These are phyloP conservation scores for Chlorodrepanis virens DNA, from an alignment of 2,113 vertebrate genomes.

Conservation along the genomic window DNA sequence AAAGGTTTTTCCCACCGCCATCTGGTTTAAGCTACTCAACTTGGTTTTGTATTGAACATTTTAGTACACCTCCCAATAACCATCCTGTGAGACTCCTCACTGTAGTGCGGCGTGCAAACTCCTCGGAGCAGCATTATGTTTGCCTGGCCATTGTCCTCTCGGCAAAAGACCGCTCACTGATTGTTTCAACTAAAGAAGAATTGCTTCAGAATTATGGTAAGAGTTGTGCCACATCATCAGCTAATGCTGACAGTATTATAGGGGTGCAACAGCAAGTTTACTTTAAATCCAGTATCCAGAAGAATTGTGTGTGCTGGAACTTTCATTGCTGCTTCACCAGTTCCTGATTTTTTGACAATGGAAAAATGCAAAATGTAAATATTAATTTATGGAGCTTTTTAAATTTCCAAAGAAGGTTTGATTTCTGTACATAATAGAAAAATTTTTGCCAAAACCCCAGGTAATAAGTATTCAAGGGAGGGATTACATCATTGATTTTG, in stretches of 20 bases:
- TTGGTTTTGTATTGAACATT: conserved; percentile 97
- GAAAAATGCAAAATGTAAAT: neutral
- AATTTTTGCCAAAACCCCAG: fast-evolving
- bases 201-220: conserved; percentile 91
- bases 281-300: neutral
- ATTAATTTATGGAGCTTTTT: neutral
- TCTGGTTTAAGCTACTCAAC: conserved; percentile 94
- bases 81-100: conserved; percentile 92
- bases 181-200: conserved; percentile 96
- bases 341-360: neutral
- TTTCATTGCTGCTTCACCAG: neutral
- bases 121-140: conserved; percentile 96
- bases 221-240: neutral
- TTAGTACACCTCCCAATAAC: conserved; percentile 81
- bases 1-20: conserved; percentile 92
- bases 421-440: neutral
- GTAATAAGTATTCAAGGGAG: neutral
- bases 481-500: neutral
- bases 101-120: conserved; percentile 86
- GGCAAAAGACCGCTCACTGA: conserved; percentile 88
- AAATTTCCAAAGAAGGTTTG: neutral
- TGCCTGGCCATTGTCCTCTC: conserved; percentile 92
- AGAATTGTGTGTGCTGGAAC: neutral
- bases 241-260: neutral
- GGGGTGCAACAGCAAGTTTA: neutral